Percentiles rank a stretch among this genome's conserved stretches.
These are phyloP conservation scores for Netelia fuscicornis DNA, from an alignment of 2,888 invertebrate genomes.

Conservation along the genomic window DNA sequence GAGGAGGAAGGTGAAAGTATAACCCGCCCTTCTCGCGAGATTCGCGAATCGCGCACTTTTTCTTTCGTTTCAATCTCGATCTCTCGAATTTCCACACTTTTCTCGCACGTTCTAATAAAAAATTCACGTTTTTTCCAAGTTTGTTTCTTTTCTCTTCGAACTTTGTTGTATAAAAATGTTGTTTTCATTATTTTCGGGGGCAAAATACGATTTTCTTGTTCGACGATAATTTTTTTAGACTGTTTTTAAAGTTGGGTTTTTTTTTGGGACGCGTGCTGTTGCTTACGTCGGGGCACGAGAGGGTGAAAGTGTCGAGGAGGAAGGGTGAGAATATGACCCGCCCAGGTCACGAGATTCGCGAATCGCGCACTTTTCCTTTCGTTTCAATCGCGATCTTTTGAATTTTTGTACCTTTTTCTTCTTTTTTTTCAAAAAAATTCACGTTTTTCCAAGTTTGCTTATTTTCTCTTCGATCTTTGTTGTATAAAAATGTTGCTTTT, in stretches of 20 bases:
- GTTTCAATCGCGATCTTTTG: not conserved
- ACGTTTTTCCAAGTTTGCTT: no score
- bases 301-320: slow-evolving; percentile 61
- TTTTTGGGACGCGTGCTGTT: slow-evolving; percentile 49
- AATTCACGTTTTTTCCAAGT: not conserved
- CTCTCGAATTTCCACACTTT: not conserved
- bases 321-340: slow-evolving; percentile 18
- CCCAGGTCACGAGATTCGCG: slow-evolving; percentile 31
- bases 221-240: no score
- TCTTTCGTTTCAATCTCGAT: slow-evolving; percentile 20
- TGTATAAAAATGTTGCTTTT: no score
- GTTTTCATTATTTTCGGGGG: not conserved
- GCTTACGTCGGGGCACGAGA: slow-evolving; percentile 40
- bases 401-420: no score
- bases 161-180: not conserved
- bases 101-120: not conserved
- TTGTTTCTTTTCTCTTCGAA: not conserved
- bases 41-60: slow-evolving; percentile 40
- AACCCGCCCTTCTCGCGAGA: slow-evolving; percentile 29
- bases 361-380: slow-evolving; percentile 47
- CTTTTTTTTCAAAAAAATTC: no score
- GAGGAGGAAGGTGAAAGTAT: slow-evolving; percentile 45
- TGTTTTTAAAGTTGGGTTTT: no score
- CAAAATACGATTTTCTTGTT: not conserved
- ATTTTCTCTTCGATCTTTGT: no score